Evolutionary conservation across 2,888 invertebrate species (phyloP), one percentile per base, ranked within the genome.

Genomic region (Hypselothyrea guttata): DNA sequence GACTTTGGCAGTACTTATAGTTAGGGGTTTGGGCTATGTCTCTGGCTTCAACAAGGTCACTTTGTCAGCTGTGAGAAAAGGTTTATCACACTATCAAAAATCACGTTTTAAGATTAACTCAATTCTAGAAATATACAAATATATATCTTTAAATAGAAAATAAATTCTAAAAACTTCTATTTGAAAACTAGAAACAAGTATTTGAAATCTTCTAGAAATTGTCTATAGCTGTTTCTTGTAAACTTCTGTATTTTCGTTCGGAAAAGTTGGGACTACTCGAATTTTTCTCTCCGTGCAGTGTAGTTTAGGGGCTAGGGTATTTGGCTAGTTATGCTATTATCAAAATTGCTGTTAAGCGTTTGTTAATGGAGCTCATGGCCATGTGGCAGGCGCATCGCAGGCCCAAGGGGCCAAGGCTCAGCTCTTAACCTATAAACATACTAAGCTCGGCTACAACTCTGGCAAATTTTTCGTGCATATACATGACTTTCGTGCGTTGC

Each of bases 401-500:
- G 30, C 68, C 68, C 69, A 40, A 42, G 69, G 71, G 75, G 82
- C 77, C 78, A 84, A 84, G 78, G 83, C 84, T 84, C 52, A 84
- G 84, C 63, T 84, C 85, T 82, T 78, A 82, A 78, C 78, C 78
- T 82, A 78, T 71, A 78, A 78, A 78, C 78, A 78, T 82, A 84
- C 78, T 71, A 45, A 81, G 33, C 44, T 52, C 41, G 18, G 13
- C 28, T 34, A 31, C 38, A 33, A 44, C 27, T 7, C 40, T 75
- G 70, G 74, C 74, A 61, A 74, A 77, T 75, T 71, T 61, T 74
- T 74, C 68, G 72, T 69, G 59, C 79, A 71, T 83, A 60, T 61
- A 83, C 81, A 83, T 83, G 84, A 82, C 75, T 84, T 84, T 79
- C 85, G 78, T 79, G 78, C 78, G 78, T 79, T 79, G 78, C 83